Evolutionary conservation across 2,888 invertebrate genomes (phyloP).

Genomic region (Mechanitis mazaeus): DNA sequence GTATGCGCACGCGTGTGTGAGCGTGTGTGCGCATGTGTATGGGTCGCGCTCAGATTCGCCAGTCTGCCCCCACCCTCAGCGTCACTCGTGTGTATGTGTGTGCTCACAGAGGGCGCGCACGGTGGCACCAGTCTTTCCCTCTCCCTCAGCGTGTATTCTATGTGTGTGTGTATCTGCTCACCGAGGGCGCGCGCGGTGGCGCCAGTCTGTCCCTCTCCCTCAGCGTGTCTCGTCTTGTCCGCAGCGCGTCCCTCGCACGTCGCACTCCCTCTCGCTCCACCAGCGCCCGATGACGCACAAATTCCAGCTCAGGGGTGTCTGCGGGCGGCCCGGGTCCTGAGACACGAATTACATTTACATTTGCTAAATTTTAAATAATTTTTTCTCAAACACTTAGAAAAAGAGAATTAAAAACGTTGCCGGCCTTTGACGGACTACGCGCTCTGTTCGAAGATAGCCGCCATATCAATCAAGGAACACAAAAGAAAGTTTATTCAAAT

Average conservation of each 20-base stretch:
- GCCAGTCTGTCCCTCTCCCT: slow-evolving; percentile 77
- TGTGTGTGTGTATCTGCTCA: slow-evolving; percentile 31
- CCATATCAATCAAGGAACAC: too few species aligned
- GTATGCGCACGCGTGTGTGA: neutral
- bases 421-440: too few species aligned
- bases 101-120: slow-evolving; percentile 52
- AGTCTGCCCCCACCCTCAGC: too few species aligned
- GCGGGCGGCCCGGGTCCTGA: slow-evolving; percentile 48
- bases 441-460: too few species aligned
- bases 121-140: slow-evolving; percentile 71
- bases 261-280: slow-evolving; percentile 88
- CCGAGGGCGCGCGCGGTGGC: slow-evolving; percentile 54
- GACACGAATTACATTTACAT: neutral
- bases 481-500: too few species aligned
- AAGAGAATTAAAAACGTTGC: too few species aligned
- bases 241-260: slow-evolving; percentile 86
- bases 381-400: too few species aligned
- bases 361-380: too few species aligned
- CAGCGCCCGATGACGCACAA: slow-evolving; percentile 88
- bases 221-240: slow-evolving; percentile 81
- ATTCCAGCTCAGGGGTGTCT: slow-evolving; percentile 82
- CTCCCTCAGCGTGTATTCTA: slow-evolving; percentile 76
- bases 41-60: neutral
- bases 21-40: neutral
- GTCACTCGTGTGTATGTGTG: neutral